Evolutionary conservation across 1,140 invertebrate genomes (phyloP).

Genomic region (Neodiprion fabricii): DNA sequence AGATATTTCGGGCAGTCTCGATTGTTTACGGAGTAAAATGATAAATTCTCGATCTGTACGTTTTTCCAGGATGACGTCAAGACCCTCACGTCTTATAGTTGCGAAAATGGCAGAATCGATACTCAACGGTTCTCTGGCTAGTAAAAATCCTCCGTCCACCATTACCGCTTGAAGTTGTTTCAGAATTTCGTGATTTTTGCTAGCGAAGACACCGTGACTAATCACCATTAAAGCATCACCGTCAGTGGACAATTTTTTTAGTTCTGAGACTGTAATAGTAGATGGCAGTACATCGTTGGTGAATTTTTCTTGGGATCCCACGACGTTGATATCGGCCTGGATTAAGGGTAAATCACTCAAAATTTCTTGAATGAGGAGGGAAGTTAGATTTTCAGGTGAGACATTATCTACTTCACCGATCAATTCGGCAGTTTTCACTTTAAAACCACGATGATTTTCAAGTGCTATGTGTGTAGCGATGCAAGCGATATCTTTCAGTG

Average conservation of each 20-base stretch:
- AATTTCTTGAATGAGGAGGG: conserved; percentile 63
- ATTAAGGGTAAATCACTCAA: conserved; percentile 70
- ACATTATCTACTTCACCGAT: conserved; percentile 62
- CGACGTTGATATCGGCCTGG: conserved; percentile 64
- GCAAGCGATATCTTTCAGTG: conserved; percentile 61
- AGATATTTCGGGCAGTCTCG: conserved; percentile 37
- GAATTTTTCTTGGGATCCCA: conserved; percentile 48
- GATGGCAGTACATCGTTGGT: conserved; percentile 59
- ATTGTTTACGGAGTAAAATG: conserved; percentile 47
- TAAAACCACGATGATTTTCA: conserved; percentile 75
- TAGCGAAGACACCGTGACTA: conserved; percentile 45
- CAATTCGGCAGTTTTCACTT: conserved; percentile 77
- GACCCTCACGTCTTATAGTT: conserved; percentile 31
- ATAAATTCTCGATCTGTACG: conserved; percentile 38
- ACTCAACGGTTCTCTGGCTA: conserved; percentile 53
- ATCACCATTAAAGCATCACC: conserved; percentile 65
- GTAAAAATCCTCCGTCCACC: conserved; percentile 58
- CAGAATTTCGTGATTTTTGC: conserved; percentile 32
- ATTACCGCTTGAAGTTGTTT: conserved; percentile 43
- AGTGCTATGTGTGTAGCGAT: conserved; percentile 74
- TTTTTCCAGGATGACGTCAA: conserved; percentile 48
- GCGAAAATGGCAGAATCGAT: conserved; percentile 31
- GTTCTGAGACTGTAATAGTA: conserved; percentile 62
- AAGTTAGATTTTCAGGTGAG: conserved; percentile 53
- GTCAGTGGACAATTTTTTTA: conserved; percentile 66